Evolutionary conservation across 2,797 vertebrate genomes (phyloP).

Genomic region (Enteromius unitaeniatus): DNA sequence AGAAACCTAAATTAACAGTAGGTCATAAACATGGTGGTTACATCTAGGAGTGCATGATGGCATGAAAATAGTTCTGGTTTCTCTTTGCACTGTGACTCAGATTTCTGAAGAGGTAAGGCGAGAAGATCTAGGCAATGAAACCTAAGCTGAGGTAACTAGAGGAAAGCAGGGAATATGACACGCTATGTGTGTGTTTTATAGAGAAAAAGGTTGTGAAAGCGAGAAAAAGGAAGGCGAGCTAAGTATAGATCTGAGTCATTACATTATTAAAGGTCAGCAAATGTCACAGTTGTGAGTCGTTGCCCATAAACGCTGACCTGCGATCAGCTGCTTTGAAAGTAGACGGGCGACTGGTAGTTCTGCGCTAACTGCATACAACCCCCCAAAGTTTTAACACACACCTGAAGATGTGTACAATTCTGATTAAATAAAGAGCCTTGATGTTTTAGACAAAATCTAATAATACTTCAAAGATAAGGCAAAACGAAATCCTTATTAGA

Average conservation of each 20-base stretch:
- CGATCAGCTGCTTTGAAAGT: slow-evolving; percentile 40
- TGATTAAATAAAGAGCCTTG: slow-evolving; percentile 23
- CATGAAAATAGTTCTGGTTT: slow-evolving; percentile 24
- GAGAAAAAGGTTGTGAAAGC: slow-evolving; percentile 36
- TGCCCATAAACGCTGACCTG: slow-evolving; percentile 49
- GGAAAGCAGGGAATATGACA: slow-evolving; percentile 49
- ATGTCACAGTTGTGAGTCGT: slow-evolving; percentile 59
- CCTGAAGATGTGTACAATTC: slow-evolving; percentile 8
- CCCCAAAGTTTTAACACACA: background rate
- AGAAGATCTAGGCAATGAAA: slow-evolving; percentile 45
- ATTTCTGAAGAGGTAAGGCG: slow-evolving; percentile 15
- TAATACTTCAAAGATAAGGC: slow-evolving; percentile 42
- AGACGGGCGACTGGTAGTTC: background rate
- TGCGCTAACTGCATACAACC: background rate
- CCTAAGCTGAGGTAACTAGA: slow-evolving; percentile 47
- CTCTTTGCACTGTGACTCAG: slow-evolving; percentile 26
- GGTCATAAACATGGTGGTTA: background rate
- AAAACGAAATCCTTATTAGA: slow-evolving; percentile 41
- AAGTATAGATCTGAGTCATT: slow-evolving; percentile 59
- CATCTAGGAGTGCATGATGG: background rate
- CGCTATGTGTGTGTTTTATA: slow-evolving; percentile 35
- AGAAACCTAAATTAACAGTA: background rate
- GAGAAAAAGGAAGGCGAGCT: slow-evolving; percentile 32
- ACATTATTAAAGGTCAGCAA: slow-evolving; percentile 60
- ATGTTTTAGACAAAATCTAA: slow-evolving; percentile 36